Evolutionary conservation across 2,113 vertebrate species (phyloP).

Genomic region (Penelope pileata): DNA sequence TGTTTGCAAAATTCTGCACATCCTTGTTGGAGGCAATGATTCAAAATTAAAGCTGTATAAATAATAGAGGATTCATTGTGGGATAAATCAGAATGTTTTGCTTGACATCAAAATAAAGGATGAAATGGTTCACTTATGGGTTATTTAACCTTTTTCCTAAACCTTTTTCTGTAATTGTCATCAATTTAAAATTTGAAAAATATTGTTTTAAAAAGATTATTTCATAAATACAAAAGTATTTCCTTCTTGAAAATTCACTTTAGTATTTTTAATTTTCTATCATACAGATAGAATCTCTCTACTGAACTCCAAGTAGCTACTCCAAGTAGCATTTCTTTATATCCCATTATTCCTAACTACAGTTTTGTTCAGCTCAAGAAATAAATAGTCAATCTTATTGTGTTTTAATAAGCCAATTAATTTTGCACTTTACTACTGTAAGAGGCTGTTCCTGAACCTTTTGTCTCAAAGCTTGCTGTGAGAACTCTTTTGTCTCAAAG

Average conservation of each 20-base stretch:
- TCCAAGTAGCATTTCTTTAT: not conserved
- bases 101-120: not conserved
- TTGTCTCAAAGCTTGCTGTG: too few species aligned
- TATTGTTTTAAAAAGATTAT: accelerated
- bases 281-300: not conserved
- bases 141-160: not conserved
- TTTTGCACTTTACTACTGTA: not conserved
- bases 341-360: constrained; percentile 17
- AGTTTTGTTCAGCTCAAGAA: not conserved
- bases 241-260: not conserved
- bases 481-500: too few species aligned
- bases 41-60: constrained; percentile 43
- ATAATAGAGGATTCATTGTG: not conserved
- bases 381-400: not conserved
- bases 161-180: not conserved
- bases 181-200: not conserved
- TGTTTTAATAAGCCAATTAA: constrained; percentile 18
- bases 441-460: too few species aligned
- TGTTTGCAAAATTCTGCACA: not conserved
- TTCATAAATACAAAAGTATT: not conserved
- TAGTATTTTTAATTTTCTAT: not conserved
- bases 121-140: not conserved
- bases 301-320: not conserved
- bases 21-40: not conserved
- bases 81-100: not conserved